Conservation (phyloP, 1,140 invertebrate species). For the Drosophila busckii region DNA sequence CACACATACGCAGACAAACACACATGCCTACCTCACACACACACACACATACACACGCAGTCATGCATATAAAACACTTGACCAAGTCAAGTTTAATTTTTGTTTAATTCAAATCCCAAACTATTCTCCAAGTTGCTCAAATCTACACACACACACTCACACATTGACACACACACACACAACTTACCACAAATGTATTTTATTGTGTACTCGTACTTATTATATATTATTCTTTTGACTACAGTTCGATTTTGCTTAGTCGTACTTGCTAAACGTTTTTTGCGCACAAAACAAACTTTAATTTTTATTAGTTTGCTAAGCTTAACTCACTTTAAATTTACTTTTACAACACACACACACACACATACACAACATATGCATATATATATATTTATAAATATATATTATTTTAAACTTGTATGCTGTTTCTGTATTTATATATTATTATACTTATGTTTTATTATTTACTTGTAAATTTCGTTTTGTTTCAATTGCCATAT, state of each 20-base stretch:
- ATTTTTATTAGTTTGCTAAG: no score
- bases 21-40: conserved; percentile 56
- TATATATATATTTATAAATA: no score
- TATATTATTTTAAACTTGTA: no score
- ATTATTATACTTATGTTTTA: conserved; percentile 46
- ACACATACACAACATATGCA: no score
- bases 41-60: conserved; percentile 17
- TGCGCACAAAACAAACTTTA: conserved; percentile 20
- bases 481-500: conserved; percentile 67
- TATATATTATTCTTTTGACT: conserved; percentile 22
- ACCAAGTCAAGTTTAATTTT: conserved; percentile 70
- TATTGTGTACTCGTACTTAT: conserved; percentile 33
- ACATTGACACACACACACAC: conserved; percentile 7
- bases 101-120: conserved; percentile 48
- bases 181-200: conserved; percentile 44
- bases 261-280: no score
- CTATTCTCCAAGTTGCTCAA: conserved; percentile 70
- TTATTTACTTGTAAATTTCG: conserved; percentile 19
- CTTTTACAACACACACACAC: no score
- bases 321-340: no score
- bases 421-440: conserved; percentile 58
- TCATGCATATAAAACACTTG: conserved; percentile 36
- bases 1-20: conserved; percentile 12
- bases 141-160: conserved; percentile 39
- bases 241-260: no score